Evolutionary conservation across 23 tunicate species (phyloP).

Genomic region (Styela clava): DNA sequence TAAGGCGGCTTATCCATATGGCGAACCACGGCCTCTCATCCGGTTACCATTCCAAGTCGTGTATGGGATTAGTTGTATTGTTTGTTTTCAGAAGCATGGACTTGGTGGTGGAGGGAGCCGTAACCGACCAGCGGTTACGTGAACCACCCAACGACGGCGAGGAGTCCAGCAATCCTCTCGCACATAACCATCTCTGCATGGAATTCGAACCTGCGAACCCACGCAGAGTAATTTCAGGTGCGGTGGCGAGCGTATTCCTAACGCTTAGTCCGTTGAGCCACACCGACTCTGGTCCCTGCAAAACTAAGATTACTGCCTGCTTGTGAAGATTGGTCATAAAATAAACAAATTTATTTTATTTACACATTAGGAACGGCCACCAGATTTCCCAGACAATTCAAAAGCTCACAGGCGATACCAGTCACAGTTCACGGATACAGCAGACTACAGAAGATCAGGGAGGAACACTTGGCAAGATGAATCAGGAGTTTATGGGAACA

Average conservation of each 20-base stretch:
- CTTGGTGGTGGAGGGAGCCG: no score
- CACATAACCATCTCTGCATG: not conserved
- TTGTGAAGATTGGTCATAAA: not conserved
- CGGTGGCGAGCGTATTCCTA: not conserved
- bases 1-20: no score
- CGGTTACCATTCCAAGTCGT: no score
- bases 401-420: conserved; percentile 55
- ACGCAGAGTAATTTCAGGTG: not conserved
- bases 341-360: not conserved
- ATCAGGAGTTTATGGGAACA: conserved; percentile 68
- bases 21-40: no score
- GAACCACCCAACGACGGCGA: no score
- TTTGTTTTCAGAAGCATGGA: no score
- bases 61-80: no score
- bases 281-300: not conserved
- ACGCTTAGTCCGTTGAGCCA: not conserved
- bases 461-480: conserved; percentile 71
- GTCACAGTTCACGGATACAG: conserved; percentile 89
- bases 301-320: not conserved
- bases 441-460: conserved; percentile 64
- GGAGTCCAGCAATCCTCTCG: no score
- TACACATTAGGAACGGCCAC: conserved; percentile 48
- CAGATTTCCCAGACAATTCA: conserved; percentile 51
- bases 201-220: not conserved
- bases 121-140: no score